phyloP scores from a whole-genome alignment of 2,113 vertebrate species.

The Oncorhynchus tshawytscha region DNA sequence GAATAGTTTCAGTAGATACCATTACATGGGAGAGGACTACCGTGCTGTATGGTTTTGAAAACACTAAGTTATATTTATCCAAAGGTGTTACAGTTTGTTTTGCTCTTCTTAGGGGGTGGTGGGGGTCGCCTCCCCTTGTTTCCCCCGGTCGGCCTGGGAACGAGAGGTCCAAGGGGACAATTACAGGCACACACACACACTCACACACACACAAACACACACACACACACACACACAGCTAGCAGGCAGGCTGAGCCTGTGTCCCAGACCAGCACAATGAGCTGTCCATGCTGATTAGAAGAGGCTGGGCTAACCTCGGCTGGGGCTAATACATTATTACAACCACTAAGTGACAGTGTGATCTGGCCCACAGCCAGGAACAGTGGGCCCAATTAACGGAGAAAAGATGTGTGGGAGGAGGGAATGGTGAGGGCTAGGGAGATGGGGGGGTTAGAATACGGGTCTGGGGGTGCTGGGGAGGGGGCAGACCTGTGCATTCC shows the following conservation, averaged over 20 bases:
- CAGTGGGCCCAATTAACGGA: constrained; percentile 71
- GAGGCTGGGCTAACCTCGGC: constrained; percentile 31
- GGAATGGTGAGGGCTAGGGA: constrained; percentile 21
- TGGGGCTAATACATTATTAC: constrained; percentile 76
- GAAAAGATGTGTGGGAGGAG: constrained; percentile 41
- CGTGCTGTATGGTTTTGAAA: background rate
- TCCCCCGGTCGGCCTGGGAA: constrained; percentile 17
- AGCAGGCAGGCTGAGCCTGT: constrained; percentile 40
- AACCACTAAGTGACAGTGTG: constrained; percentile 68
- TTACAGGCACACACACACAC: too few relatives aligned
- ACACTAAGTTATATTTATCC: constrained; percentile 69
- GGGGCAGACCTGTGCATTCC: constrained; percentile 61
- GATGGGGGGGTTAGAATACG: background rate
- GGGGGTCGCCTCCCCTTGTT: constrained; percentile 53
- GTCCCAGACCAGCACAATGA: constrained; percentile 66
- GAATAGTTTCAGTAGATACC: too few relatives aligned
- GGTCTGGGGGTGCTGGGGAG: constrained; percentile 28
- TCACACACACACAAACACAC: too few relatives aligned
- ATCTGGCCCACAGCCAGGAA: constrained; percentile 66
- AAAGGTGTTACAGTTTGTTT: constrained; percentile 74
- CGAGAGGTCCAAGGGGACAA: too few relatives aligned
- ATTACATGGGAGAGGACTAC: too few relatives aligned
- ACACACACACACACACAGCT: background rate
- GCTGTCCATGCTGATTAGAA: constrained; percentile 74
- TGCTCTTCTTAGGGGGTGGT: constrained; percentile 54